Percentiles rank a stretch among this genome's conserved stretches.
Conservation (phyloP, 1,140 invertebrate species). For the Zaprionus africanus region DNA sequence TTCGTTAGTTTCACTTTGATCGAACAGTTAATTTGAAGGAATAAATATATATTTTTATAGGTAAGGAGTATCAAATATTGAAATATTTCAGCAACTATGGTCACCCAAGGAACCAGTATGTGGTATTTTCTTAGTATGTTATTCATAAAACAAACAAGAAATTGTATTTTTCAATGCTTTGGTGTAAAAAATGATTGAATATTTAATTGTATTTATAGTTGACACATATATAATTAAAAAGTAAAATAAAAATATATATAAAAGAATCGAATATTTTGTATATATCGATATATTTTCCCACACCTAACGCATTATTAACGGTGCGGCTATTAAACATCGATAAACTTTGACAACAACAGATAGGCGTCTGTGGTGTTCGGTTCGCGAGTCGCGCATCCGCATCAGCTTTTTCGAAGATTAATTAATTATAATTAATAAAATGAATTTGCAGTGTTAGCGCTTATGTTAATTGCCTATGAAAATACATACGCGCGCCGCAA, state of each 20-base stretch:
- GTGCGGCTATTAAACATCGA: constrained; percentile 27
- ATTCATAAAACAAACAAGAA: not conserved
- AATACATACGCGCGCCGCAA: constrained; percentile 24
- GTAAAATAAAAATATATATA: not conserved
- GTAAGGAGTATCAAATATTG: not conserved
- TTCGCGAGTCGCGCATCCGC: constrained; percentile 51
- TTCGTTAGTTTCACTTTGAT: no score
- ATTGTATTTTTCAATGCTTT: not conserved
- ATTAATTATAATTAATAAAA: constrained; percentile 42
- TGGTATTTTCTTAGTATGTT: not conserved
- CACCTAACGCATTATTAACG: constrained; percentile 17
- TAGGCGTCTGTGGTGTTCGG: constrained; percentile 51
- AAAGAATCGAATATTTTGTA: constrained; percentile 5
- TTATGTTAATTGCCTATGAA: constrained; percentile 20
- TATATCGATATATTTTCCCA: constrained; percentile 25
- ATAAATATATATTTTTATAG: not conserved
- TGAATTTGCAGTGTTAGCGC: constrained; percentile 14
- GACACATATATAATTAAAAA: no score
- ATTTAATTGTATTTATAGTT: no score
- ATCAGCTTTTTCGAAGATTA: constrained; percentile 27
- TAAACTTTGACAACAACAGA: constrained; percentile 44
- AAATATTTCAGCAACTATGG: not conserved
- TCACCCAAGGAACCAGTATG: not conserved
- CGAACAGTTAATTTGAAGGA: no score
- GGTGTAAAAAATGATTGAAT: no score